These are phyloP conservation scores for Ypsolopha sequella DNA, from an alignment of 2,888 invertebrate species.

Conservation along the genomic window DNA sequence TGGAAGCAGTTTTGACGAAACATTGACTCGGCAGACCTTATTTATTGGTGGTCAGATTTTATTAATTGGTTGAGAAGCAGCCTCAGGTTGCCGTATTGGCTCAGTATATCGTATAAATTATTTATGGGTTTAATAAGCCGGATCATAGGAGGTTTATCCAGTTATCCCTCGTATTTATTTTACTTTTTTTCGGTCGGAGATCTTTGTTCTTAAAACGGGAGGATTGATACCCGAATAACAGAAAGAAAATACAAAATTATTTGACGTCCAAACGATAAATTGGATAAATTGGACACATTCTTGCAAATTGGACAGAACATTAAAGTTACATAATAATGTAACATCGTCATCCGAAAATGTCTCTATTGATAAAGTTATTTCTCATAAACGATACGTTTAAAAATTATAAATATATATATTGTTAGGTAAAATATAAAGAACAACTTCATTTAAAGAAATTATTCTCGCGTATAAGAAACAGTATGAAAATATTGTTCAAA, in stretches of 20 bases:
- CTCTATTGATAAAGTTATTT: too few species aligned
- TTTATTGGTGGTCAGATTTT: neutral
- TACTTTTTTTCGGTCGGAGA: conserved; percentile 1
- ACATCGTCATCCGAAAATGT: too few species aligned
- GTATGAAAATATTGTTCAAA: too few species aligned
- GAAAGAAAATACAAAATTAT: neutral
- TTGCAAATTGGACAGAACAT: neutral
- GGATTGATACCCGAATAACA: neutral
- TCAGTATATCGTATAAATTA: conserved; percentile 6
- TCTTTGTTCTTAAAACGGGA: neutral
- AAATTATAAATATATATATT: too few species aligned
- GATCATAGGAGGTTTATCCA: conserved; percentile 6
- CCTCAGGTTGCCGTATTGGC: conserved; percentile 3
- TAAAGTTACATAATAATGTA: too few species aligned
- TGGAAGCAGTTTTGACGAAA: too few species aligned
- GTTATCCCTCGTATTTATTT: conserved; percentile 5
- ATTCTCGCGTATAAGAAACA: too few species aligned
- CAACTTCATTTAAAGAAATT: too few species aligned
- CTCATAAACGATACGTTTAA: too few species aligned
- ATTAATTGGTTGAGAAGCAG: neutral
- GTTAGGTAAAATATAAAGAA: too few species aligned
- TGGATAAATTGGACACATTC: neutral
- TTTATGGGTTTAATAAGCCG: conserved; percentile 7
- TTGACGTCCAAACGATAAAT: neutral
- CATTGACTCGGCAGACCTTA: neutral